Conservation (phyloP, 2,797 vertebrate species). For the Macropus fuliginosus region DNA sequence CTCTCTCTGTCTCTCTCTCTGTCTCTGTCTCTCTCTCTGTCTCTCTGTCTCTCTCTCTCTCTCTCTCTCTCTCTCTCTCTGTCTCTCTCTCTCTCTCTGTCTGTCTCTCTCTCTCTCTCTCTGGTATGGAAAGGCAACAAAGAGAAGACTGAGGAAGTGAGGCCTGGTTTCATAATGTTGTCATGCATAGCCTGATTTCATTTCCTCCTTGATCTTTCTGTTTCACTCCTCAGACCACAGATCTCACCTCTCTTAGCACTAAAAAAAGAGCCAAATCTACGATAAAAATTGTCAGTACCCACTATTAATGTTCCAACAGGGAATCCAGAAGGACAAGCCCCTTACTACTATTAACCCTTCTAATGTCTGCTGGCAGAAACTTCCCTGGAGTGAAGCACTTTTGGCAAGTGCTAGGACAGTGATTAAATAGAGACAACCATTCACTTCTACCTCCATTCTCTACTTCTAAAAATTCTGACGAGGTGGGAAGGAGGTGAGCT, state of each 20-base stretch:
- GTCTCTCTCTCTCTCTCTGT: too few relatives aligned
- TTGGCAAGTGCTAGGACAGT: background rate
- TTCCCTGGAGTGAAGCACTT: background rate
- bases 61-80: too few relatives aligned
- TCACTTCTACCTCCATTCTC: background rate
- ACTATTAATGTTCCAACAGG: background rate
- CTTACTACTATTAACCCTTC: background rate
- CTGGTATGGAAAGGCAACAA: constrained; percentile 87
- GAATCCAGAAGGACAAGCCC: background rate
- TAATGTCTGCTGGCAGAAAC: constrained; percentile 11
- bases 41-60: too few relatives aligned
- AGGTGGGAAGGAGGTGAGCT: constrained; percentile 10
- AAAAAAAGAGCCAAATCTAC: constrained; percentile 40
- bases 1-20: too few relatives aligned
- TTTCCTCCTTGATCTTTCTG: constrained; percentile 27
- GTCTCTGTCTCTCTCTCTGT: too few relatives aligned
- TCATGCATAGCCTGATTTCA: background rate
- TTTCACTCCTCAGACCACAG: background rate
- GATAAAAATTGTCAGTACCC: background rate
- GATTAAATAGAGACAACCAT: background rate
- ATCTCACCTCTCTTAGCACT: constrained; percentile 37
- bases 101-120: constrained; percentile 70
- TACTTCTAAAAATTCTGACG: constrained; percentile 20
- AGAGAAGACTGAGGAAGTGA: constrained; percentile 59
- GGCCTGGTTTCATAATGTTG: constrained; percentile 16